Evolutionary conservation across 2,888 invertebrate genomes (phyloP).

Genomic region (Empis livida): DNA sequence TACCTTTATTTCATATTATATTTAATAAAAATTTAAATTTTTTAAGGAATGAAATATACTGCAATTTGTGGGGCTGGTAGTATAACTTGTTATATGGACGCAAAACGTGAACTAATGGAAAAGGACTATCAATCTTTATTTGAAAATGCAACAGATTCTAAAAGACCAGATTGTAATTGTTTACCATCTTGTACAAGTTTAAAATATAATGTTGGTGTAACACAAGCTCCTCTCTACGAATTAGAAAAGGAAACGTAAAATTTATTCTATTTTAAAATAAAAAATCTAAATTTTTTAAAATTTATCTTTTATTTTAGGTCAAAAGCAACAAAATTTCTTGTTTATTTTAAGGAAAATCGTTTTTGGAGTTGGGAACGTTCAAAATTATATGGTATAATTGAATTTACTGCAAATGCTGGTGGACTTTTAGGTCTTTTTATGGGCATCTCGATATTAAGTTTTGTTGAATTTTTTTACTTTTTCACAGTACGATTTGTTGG

Average conservation of each 20-base stretch:
- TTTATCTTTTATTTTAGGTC: not conserved
- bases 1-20: no score
- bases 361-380: conserved; percentile 46
- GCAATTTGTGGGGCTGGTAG: conserved; percentile 1
- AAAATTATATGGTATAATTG: conserved; percentile 46
- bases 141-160: not conserved
- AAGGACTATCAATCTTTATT: not conserved
- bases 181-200: conserved; percentile 1
- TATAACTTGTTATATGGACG: conserved; percentile 1
- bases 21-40: not conserved
- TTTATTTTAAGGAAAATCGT: conserved; percentile 29
- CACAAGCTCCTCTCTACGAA: conserved; percentile 1
- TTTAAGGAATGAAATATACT: not conserved
- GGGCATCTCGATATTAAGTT: conserved; percentile 12
- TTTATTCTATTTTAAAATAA: not conserved
- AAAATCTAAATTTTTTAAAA: not conserved
- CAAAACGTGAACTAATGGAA: conserved; percentile 3
- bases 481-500: conserved; percentile 25
- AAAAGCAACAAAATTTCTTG: not conserved
- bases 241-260: not conserved
- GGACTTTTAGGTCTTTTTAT: conserved; percentile 38
- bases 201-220: conserved; percentile 1
- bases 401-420: conserved; percentile 48
- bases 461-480: conserved; percentile 37
- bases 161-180: conserved; percentile 2